Base-by-base conservation (phyloP, 2,797 vertebrate genomes). In the Lindbergichthys nudifrons region DNA sequence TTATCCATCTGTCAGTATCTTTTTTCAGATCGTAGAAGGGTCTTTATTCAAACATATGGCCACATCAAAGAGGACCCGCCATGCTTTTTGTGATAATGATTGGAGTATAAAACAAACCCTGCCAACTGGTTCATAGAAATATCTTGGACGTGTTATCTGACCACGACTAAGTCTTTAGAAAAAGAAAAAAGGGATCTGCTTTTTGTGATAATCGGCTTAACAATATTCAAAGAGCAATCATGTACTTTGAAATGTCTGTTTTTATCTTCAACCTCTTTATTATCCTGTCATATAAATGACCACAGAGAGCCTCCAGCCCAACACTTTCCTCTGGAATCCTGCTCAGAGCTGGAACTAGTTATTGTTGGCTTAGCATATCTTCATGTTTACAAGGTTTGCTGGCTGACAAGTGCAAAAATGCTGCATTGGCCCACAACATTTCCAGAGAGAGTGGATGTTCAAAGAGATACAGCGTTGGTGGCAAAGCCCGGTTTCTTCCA, bases 261-360 rank as follows among this genome's bases (percentile, higher is more conserved):
- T 79, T 79, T 81, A 75, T 62, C 61, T 59, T 62, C 47, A 62
- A 21, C n/a, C 21, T 59, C 19, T 54, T 70, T 18, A 70, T 84
- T 77, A 66, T 32, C 26, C 47, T 60, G 78, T 80, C 79, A 63
- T 14, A 65, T 18, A 48, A 70, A 41, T 21, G 60, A 65, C 43
- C 81, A 56, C 63, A 53, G 73, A 67, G 36, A 53, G 75, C 58
- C 36, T 71, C 50, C 23, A 57, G 43, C 32, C 21, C 32, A 2
- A 59, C 39, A 16, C 39, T 58, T 10, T 41, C 36, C 18, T 11
- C 7, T 10, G 18, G 21, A 77, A 23, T 81, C 57, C 94, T 66
- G 43, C 84, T 82, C 23, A 94, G 87, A 1, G 90, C 82, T n/a
- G n/a, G 48, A 51, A 19, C 87, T 30, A 30, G 3, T 30, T 5